Base-by-base conservation (phyloP, 2,113 vertebrate species). In the Cichladusa arquata region DNA sequence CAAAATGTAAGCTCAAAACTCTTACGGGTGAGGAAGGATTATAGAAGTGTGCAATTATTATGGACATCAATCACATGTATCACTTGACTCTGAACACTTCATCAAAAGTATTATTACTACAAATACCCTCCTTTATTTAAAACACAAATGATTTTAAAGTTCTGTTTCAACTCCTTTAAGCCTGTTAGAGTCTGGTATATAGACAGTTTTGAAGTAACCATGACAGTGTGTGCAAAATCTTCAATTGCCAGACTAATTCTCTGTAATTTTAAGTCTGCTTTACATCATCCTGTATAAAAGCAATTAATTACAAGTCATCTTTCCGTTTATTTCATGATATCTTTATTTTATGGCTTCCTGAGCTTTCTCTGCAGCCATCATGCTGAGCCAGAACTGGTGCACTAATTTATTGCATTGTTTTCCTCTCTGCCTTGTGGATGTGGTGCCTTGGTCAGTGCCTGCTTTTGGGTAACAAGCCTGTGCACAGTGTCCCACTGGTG, bases 61-160 rank as follows among this genome's bases (percentile, higher is more conserved):
- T 53, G 82, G 79, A 24, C 86, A 86, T 94, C 88, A 94, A 44
- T 96, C 92, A 83, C 14, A 70, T 48, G 9, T 64, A 90, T 83
- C 56, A 24, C 44, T 67, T 90, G 60, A 62, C 82, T 92, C 62
- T 74, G 88, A 93, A 77, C 60, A 28, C 72, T 61, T 94, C 64
- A 86, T 86, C 90, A 78, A 14, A 93, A 93, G 88, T 64, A 72
- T 86, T 93, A 78, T 77, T 82, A 56, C 67, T 76, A 83, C 61
- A 90, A 95, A 95, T 86, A 94, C 28, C 48, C 38, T 92, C 36
- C 51, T 89, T 92, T 94, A 81, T 88, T 94, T 81, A 78, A 71
- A 92, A 87, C 53, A 1, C 8, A 86, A 57, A 74, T 88, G 14
- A n/a, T 91, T 91, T 91, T 17, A 28, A 94, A 86, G 50, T 92